Evolutionary conservation across 2,113 vertebrate genomes (phyloP), one percentile per base, ranked within the genome.

Genomic region (Ivindomyrus marchei): DNA sequence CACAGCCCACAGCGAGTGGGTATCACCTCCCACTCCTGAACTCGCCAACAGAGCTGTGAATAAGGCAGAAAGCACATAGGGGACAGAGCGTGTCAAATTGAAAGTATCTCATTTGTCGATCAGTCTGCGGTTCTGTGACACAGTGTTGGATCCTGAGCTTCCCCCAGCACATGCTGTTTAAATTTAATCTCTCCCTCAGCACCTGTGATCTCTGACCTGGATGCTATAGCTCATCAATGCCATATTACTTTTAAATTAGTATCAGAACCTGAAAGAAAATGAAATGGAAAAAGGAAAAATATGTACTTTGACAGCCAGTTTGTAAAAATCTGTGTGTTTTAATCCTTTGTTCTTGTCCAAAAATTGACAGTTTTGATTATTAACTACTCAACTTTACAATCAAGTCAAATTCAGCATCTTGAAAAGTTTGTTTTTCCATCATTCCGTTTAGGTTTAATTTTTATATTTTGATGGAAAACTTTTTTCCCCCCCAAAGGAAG

Each of bases 61-160:
- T 84, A 84, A 47, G 83, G 39, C 45, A 85, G 83, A 85, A 24
- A 47, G 83, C 36, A 47, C 83, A 46, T 27, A 8, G 83, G 83
- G 21, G 24, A n/a, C 83, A 47, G 21, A 46, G 83, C 42, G 83
- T 85, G 83, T 85, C 45, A n/a, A 85, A 42, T 85, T 85, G 45
- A 85, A 47, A 85, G 45, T n/a, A 85, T 85, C 83, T 85, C 83
- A 85, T 85, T 85, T 47, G 45, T 85, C 45, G 45, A 47, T 85
- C 83, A 47, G 83, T 85, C 36, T 80, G 45, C 9, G 45, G 83
- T 47, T 85, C 83, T 85, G 19, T 46, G 83, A 46, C 80, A 84
- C 39, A 21, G 83, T 85, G 83, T 85, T 1, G 4, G 39, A 85
- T 47, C 83, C 83, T 85, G 45, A 85, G 42, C 6, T 42, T 13